Evolutionary conservation across 2,113 vertebrate genomes (phyloP), one percentile per base, ranked within the genome.

Genomic region (Cyprinodon tularosa): DNA sequence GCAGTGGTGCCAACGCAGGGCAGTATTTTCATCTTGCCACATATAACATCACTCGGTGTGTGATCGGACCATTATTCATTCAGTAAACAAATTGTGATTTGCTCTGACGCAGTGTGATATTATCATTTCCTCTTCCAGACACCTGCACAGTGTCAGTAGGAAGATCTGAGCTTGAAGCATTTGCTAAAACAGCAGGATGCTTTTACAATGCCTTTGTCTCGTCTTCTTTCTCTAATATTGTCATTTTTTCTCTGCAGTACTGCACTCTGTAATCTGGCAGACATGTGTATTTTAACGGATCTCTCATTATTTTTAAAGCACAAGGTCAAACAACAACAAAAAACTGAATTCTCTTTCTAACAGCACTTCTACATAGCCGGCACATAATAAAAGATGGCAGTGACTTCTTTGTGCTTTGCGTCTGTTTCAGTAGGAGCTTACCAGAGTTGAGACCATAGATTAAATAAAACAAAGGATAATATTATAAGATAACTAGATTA

Each of bases 71-170:
- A 74, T 84, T 82, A 72, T 79, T 72, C 67, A 85, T 67, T 77
- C 77, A 44, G 74, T 71, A 87, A 89, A 91, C 84, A 88, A 83
- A 66, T 77, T 66, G 68, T 82, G 75, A 85, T 80, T 87, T 73
- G 64, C 66, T 66, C 22, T 38, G 72, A 88, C 20, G 4, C 62
- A 45, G 44, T 63, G 62, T 82, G 67, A 84, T 72, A 72, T 68
- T 62, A 80, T 86, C 14, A 68, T 76, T 76, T 80, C 68, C 73
- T 73, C 47, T 64, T 72, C 47, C 73, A 77, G 72, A 78, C 74
- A 79, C 74, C 42, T 72, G 68, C 62, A 48, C 14, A 9, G 60
- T 63, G 39, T 72, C 69, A 73, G 71, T 36, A 62, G 57, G 62
- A 45, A 61, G 40, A 66, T 62, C 12, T 9, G 37, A 7, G 53